phyloP scores from a whole-genome alignment of 2,888 invertebrate species.

The Allygus modestus region DNA sequence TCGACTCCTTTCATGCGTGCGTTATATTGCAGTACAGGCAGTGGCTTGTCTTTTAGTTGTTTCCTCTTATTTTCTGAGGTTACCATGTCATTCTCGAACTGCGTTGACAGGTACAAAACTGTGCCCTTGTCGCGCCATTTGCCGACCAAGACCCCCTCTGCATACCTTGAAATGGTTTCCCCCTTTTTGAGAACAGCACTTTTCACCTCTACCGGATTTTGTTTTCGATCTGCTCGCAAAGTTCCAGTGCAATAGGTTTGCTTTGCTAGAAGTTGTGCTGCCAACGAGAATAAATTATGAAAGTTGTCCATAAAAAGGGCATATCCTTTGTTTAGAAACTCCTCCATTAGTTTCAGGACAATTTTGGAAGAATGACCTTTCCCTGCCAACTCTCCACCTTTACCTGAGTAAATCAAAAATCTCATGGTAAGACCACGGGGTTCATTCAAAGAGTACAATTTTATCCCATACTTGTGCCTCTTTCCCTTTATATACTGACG shows the following conservation, averaged over 20 bases:
- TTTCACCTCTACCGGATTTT: background rate
- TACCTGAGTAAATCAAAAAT: no score
- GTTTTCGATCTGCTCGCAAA: background rate
- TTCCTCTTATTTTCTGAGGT: background rate
- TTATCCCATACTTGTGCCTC: no score
- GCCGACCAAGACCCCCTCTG: background rate
- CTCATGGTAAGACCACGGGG: no score
- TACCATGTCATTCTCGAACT: background rate
- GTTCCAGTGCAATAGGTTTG: background rate
- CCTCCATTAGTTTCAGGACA: no score
- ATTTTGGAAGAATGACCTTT: no score
- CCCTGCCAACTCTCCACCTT: no score
- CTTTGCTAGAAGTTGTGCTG: no score
- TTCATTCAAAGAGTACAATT: no score
- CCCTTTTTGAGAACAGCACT: background rate
- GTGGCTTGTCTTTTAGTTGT: background rate
- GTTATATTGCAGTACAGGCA: no score
- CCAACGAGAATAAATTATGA: slow-evolving; percentile 22
- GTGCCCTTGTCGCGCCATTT: background rate
- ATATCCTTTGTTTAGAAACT: no score
- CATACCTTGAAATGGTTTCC: background rate
- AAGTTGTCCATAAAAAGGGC: background rate
- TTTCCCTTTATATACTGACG: no score
- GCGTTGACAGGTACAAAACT: background rate
- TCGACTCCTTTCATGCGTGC: background rate